These are phyloP conservation scores for Ctenosaura bakeri DNA, from an alignment of 2,797 vertebrate species.

Conservation along the genomic window DNA sequence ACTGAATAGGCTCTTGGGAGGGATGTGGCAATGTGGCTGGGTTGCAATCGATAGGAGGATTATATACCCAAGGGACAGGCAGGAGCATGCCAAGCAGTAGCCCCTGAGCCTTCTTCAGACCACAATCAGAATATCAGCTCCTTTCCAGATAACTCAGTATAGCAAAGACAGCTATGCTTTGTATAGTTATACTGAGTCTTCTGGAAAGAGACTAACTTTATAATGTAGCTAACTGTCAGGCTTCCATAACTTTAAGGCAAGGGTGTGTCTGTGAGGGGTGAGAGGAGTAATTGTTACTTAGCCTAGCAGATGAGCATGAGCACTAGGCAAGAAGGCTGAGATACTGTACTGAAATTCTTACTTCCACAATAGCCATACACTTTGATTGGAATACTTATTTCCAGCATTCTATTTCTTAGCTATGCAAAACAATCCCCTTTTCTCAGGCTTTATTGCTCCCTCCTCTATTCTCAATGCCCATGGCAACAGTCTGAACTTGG, in stretches of 20 bases:
- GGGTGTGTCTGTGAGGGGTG: neutral
- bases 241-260: neutral
- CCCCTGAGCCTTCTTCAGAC: neutral
- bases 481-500: too few species aligned
- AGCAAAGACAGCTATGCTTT: too few species aligned
- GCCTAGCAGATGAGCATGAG: too few species aligned
- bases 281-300: neutral
- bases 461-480: too few species aligned
- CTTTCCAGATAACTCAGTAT: neutral
- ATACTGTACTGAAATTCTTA: neutral
- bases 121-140: neutral
- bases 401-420: too few species aligned
- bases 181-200: neutral
- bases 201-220: too few species aligned
- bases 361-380: neutral
- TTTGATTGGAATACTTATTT: neutral
- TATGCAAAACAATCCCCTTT: too few species aligned
- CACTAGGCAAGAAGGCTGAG: neutral
- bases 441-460: too few species aligned
- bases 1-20: constrained; percentile 46
- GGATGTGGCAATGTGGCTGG: neutral
- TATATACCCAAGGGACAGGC: constrained; percentile 4
- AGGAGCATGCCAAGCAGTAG: neutral
- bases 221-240: too few species aligned
- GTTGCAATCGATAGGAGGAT: neutral